Base-by-base conservation (phyloP, 2,797 vertebrate genomes). In the Amazona ochrocephala region DNA sequence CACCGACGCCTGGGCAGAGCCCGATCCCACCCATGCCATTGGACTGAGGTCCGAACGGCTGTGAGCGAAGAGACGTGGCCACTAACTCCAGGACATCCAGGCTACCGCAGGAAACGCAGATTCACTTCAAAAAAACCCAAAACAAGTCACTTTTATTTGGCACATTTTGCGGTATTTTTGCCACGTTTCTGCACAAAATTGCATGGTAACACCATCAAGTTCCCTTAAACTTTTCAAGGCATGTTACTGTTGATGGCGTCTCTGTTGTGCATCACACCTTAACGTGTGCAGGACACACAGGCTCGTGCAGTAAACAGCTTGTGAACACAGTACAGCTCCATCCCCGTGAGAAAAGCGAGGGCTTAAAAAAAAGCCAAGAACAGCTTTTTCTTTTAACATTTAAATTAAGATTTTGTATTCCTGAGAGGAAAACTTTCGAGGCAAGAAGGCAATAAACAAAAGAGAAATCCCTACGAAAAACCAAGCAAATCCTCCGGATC, bases 361-460 rank as follows among this genome's bases (percentile, higher is more conserved):
- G 89, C 41, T 81, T 60, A 15, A 19, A 96, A 95, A 88, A 39
- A 95, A 94, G 84, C 78, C 86, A 83, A 82, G 89, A 87, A n/a
- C 70, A 74, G 72, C 89, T 80, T 71, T 70, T 84, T 67, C 65
- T 87, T 95, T 95, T 93, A 96, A 91, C 75, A 95, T 95, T 92
- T 81, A 95, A 95, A 96, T 92, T 22, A 73, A 93, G 89, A 65
- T 75, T 73, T 87, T 78, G 66, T 87, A 84, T 58, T 80, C 77
- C 89, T 15, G 19, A 83, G 75, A 39, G 37, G 75, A 91, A 96
- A 76, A 93, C 72, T 90, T 95, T 70, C 88, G 71, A 95, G 84
- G 72, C 79, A 65, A 95, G 87, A 48, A 84, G 65, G 67, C 83
- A 93, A 86, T 24, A 92, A 90, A 91, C 72, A 77, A 89, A 89